phyloP scores from a whole-genome alignment of 1,140 invertebrate species.

The Habropoda laboriosa region DNA sequence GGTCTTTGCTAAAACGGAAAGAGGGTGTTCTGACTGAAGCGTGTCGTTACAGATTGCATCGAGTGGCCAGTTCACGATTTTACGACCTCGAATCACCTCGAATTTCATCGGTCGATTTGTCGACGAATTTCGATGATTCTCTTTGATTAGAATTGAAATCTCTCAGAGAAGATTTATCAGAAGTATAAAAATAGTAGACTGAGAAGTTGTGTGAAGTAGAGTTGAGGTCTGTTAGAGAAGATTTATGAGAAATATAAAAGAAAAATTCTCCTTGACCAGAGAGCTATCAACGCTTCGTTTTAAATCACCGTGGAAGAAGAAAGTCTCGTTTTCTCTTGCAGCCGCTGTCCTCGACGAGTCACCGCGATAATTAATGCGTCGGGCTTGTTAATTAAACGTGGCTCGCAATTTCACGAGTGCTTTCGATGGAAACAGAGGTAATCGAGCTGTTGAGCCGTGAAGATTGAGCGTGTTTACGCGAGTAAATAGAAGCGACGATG shows the following conservation, averaged over 20 bases:
- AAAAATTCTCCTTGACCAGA: neutral
- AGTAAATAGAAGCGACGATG: no score
- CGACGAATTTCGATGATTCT: neutral
- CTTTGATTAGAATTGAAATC: no score
- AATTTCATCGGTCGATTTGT: neutral
- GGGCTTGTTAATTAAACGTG: conserved; percentile 23
- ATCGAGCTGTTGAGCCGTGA: conserved; percentile 9
- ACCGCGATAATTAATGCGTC: conserved; percentile 15
- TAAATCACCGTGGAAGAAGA: neutral
- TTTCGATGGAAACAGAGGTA: neutral
- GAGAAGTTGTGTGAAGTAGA: no score
- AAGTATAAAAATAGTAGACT: no score
- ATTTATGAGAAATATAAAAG: no score
- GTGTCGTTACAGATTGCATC: neutral
- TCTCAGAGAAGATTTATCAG: no score
- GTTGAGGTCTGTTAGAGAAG: no score
- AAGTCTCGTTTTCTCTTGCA: neutral
- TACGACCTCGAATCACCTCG: neutral
- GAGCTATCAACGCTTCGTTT: neutral
- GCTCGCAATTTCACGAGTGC: neutral
- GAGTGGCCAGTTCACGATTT: neutral
- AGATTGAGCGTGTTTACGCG: conserved; percentile 14
- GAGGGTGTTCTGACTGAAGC: neutral
- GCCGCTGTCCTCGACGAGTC: neutral
- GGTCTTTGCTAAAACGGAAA: neutral